phyloP scores from a whole-genome alignment of 2,888 invertebrate species.

The Labia minor region DNA sequence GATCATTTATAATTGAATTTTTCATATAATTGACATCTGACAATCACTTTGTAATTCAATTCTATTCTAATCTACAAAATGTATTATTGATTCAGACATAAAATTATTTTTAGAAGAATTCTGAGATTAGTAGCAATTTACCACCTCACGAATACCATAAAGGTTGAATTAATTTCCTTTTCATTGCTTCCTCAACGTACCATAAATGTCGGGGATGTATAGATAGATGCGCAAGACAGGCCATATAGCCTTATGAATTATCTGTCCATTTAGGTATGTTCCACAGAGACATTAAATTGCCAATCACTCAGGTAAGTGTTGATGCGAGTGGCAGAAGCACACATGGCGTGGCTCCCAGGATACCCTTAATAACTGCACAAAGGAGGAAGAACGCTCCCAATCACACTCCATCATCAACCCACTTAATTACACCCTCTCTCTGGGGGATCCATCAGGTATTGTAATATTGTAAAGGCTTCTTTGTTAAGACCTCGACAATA shows the following conservation, averaged over 20 bases:
- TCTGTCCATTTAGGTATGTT: background rate
- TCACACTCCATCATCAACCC: background rate
- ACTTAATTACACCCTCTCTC: background rate
- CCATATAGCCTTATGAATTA: conserved; percentile 4
- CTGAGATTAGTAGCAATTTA: too few relatives aligned
- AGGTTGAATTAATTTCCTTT: background rate
- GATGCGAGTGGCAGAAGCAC: background rate
- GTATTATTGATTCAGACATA: too few relatives aligned
- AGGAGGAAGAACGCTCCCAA: background rate
- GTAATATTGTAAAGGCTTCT: conserved; percentile 4
- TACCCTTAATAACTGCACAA: background rate
- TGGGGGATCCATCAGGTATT: background rate
- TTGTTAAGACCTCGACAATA: background rate
- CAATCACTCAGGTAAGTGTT: conserved; percentile 7
- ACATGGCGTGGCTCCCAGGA: background rate
- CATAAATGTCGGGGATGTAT: background rate
- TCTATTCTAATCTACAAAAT: too few relatives aligned
- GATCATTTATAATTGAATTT: too few relatives aligned
- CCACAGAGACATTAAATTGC: conserved; percentile 4
- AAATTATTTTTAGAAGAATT: too few relatives aligned
- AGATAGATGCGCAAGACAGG: background rate
- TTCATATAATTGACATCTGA: too few relatives aligned
- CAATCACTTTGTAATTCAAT: too few relatives aligned
- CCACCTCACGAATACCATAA: background rate
- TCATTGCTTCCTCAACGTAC: background rate